Conservation (phyloP, 2,797 vertebrate species). For the Taenioides sp. region DNA sequence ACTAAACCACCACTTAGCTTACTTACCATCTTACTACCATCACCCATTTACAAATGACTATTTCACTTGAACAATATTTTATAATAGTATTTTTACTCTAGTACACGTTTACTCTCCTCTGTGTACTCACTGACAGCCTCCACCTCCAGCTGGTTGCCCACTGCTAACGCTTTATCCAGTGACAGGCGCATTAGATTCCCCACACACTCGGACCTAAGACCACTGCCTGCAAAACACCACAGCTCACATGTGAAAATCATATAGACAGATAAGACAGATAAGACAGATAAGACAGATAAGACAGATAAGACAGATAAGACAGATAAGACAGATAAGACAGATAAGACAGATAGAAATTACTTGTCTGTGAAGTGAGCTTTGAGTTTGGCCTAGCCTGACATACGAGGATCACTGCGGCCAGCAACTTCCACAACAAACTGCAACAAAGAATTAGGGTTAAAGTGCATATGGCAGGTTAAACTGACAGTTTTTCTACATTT, state of each 20-base stretch:
- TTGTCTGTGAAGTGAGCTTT: slow-evolving; percentile 47
- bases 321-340: too few relatives aligned
- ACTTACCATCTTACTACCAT: too few relatives aligned
- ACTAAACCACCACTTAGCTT: too few relatives aligned
- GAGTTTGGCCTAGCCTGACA: slow-evolving; percentile 53
- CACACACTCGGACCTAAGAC: slow-evolving; percentile 66
- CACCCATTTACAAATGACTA: too few relatives aligned
- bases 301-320: too few relatives aligned
- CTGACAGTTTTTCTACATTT: background rate
- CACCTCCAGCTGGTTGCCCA: slow-evolving; percentile 74
- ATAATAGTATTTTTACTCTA: too few relatives aligned
- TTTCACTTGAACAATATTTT: too few relatives aligned
- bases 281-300: too few relatives aligned
- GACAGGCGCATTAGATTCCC: slow-evolving; percentile 73
- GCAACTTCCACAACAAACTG: slow-evolving; percentile 66
- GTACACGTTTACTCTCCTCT: background rate
- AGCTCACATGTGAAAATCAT: background rate
- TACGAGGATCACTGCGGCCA: slow-evolving; percentile 42
- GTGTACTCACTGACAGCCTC: slow-evolving; percentile 75
- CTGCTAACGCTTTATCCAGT: slow-evolving; percentile 65
- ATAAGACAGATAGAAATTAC: too few relatives aligned
- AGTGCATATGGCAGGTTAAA: background rate
- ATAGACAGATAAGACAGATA: too few relatives aligned
- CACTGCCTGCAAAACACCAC: slow-evolving; percentile 34
- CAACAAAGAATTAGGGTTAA: background rate